These are phyloP conservation scores for Drosophila auraria DNA, from an alignment of 1,140 invertebrate genomes.

Conservation along the genomic window DNA sequence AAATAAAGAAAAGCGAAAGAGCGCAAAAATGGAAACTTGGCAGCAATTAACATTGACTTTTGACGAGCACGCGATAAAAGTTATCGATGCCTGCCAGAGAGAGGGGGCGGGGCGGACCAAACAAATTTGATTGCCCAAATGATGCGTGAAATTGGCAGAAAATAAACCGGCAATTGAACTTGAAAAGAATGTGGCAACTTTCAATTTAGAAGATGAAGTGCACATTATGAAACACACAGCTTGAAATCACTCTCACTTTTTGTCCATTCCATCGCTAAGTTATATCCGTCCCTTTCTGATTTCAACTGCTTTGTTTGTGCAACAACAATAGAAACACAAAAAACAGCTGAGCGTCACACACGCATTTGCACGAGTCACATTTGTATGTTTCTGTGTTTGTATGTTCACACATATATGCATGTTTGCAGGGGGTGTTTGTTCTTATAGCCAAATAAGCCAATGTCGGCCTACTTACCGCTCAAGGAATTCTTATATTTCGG, in stretches of 20 bases:
- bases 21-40: slow-evolving; percentile 35
- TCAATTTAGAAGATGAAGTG: slow-evolving; percentile 18
- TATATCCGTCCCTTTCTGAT: slow-evolving; percentile 20
- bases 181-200: slow-evolving; percentile 33
- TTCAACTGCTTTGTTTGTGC: background rate
- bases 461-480: background rate
- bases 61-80: slow-evolving; percentile 69
- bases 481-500: background rate
- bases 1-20: slow-evolving; percentile 24
- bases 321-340: slow-evolving; percentile 30
- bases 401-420: background rate
- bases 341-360: slow-evolving; percentile 36
- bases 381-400: background rate
- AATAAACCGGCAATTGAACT: slow-evolving; percentile 53
- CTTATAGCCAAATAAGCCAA: background rate
- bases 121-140: slow-evolving; percentile 59
- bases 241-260: slow-evolving; percentile 80
- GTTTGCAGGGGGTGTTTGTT: slow-evolving; percentile 6
- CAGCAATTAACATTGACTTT: slow-evolving; percentile 71
- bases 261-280: slow-evolving; percentile 32
- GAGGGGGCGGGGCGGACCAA: slow-evolving; percentile 12
- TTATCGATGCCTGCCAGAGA: slow-evolving; percentile 12
- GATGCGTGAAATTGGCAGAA: slow-evolving; percentile 59
- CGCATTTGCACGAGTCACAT: slow-evolving; percentile 4
- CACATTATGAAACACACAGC: slow-evolving; percentile 85